phyloP scores from a whole-genome alignment of 2,113 vertebrate genomes.

The Syngnathoides biaculeatus region DNA sequence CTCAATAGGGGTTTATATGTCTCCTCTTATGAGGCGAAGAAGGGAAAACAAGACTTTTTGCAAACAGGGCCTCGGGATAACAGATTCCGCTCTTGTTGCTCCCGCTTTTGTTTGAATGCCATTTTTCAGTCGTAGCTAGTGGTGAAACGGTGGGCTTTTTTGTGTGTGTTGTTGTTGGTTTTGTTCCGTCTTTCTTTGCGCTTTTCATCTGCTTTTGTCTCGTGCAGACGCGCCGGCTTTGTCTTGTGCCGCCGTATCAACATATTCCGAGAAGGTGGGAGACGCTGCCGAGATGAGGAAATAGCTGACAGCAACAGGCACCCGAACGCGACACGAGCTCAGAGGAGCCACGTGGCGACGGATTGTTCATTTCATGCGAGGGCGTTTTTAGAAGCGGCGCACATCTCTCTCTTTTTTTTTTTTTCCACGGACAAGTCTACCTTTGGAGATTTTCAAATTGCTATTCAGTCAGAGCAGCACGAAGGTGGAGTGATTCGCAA shows the following conservation, averaged over 20 bases:
- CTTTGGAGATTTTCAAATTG: neutral
- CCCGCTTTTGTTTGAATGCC: conserved; percentile 51
- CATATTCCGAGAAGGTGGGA: conserved; percentile 29
- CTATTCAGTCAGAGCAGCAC: neutral
- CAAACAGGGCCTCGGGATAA: conserved; percentile 63
- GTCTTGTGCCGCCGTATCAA: conserved; percentile 45
- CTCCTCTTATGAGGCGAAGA: conserved; percentile 55
- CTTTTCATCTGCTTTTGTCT: conserved; percentile 49
- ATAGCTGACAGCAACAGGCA: conserved; percentile 35
- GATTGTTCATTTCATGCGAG: neutral
- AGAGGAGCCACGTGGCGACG: neutral
- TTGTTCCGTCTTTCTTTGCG: conserved; percentile 28
- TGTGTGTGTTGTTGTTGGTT: conserved; percentile 8
- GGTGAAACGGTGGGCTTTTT: conserved; percentile 22
- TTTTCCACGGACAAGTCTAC: neutral
- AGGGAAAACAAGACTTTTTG: conserved; percentile 57
- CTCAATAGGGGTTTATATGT: conserved; percentile 61
- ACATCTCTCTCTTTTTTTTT: neutral
- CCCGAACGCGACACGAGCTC: conserved; percentile 8
- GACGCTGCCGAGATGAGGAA: conserved; percentile 18
- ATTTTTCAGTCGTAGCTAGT: conserved; percentile 54
- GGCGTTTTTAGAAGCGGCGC: neutral
- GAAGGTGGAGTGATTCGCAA: neutral
- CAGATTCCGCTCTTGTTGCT: conserved; percentile 59
- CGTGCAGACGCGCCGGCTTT: conserved; percentile 43